Conservation (phyloP, 2,888 invertebrate species). For the Lithophane socia region DNA sequence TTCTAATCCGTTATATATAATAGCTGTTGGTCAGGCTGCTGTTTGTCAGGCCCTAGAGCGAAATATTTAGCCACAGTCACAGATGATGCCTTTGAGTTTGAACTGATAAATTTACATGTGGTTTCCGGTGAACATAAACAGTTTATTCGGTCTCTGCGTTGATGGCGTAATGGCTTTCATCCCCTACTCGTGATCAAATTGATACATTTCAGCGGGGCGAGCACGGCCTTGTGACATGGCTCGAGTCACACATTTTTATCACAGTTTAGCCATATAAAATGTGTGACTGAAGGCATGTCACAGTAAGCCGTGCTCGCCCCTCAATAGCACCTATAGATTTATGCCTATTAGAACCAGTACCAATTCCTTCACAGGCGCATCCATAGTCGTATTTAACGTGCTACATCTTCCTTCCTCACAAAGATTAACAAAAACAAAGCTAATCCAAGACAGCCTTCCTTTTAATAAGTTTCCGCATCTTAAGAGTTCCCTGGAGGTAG, state of each 20-base stretch:
- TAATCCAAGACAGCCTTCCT: constrained; percentile 15
- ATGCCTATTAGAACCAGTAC: not conserved
- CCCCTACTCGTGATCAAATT: not conserved
- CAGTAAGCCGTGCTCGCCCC: too few relatives aligned
- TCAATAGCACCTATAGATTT: not conserved
- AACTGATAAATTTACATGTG: constrained; percentile 8
- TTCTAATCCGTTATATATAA: constrained; percentile 39
- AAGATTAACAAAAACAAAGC: constrained; percentile 27
- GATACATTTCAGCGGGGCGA: too few relatives aligned
- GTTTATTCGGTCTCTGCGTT: not conserved
- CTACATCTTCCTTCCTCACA: not conserved
- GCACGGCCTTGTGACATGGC: too few relatives aligned
- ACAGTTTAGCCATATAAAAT: too few relatives aligned
- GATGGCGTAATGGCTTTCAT: not conserved
- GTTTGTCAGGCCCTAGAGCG: constrained; percentile 19
- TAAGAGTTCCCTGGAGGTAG: constrained; percentile 35
- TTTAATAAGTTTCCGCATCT: constrained; percentile 41
- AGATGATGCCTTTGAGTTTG: constrained; percentile 1
- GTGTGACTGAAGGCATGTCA: too few relatives aligned
- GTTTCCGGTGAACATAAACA: not conserved
- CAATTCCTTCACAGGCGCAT: not conserved
- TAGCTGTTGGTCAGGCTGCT: not conserved
- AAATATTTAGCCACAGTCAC: not conserved
- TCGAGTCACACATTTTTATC: too few relatives aligned
- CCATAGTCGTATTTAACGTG: not conserved